phyloP scores from a whole-genome alignment of 2,888 invertebrate genomes.

The Rotaria macrura region DNA sequence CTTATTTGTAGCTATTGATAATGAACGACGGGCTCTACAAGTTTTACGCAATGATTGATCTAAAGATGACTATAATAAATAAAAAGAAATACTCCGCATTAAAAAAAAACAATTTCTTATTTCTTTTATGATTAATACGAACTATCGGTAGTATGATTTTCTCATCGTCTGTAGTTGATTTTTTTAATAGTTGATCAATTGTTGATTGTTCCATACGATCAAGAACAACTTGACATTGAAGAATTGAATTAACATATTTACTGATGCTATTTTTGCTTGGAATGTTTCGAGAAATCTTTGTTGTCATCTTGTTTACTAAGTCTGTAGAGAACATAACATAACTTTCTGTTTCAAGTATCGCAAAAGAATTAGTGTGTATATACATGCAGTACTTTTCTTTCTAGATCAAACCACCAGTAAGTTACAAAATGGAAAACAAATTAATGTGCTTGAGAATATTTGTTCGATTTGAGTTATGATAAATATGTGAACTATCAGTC shows the following conservation, averaged over 20 bases:
- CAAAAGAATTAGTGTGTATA: too few relatives aligned
- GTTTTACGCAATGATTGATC: not conserved
- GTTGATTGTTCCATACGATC: not conserved
- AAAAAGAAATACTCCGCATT: not conserved
- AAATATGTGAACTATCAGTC: not conserved
- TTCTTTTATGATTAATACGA: not conserved
- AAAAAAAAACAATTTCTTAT: too few relatives aligned
- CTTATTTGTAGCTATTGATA: not conserved
- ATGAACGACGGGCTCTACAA: not conserved
- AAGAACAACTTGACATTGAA: not conserved
- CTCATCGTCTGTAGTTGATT: not conserved
- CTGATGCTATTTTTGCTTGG: not conserved
- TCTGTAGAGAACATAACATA: not conserved
- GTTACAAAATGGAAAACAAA: not conserved
- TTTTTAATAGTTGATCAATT: not conserved
- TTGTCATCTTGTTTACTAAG: not conserved
- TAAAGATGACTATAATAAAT: not conserved
- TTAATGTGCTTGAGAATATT: too few relatives aligned
- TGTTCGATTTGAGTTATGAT: not conserved
- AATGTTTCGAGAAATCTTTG: not conserved
- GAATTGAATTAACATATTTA: not conserved
- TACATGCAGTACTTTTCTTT: too few relatives aligned
- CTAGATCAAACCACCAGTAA: too few relatives aligned
- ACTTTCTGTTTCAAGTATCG: too few relatives aligned
- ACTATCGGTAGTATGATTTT: not conserved